Evolutionary conservation across 2,797 vertebrate genomes (phyloP), one percentile per base, ranked within the genome.

Genomic region (Otolemur crassicaudatus): DNA sequence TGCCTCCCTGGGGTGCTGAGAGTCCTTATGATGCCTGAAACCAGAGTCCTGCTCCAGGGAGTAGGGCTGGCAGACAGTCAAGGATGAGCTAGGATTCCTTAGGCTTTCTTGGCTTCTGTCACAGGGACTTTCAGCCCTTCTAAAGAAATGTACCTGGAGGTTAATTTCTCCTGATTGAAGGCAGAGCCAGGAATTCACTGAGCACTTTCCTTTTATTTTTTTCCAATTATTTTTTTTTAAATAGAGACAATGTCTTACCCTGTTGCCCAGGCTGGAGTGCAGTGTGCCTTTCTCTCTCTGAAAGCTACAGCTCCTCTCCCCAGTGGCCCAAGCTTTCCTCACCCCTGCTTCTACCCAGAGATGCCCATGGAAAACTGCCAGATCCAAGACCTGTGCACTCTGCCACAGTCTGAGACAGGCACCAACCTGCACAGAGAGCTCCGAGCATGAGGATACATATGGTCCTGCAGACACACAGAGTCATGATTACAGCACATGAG

Each of bases 131-230:
- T 22, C 16, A 25, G 79, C 2, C 43, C 31, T 70, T 93, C 34
- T 86, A 29, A 96, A 86, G 70, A 92, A 94, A 75, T 5, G 76
- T n/a, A 80, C 34, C 40, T 80, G 27, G 60, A 87, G 49, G 34
- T 49, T 61, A 53, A 81, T 84, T 83, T 87, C 60, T 91, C n/a
- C 58, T 7, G 34, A n/a, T 7, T 29, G 76, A 91, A 67, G 80
- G 43, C 37, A 1, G 22, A 67, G 56, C 79, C n/a, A 65, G 69
- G 63, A 79, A n/a, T 87, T 90, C 88, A 53, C 61, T 27, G 58
- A 80, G 31, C 53, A 27, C 3, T 3, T 75, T 49, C 80, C 65
- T 34, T n/a, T n/a, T 49, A 46, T 46, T 67, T 67, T 63, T 65
- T 31, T n/a, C 13, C 31, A 2, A 16, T 16, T 19, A n/a, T 67